Base-by-base conservation (phyloP, 2,797 vertebrate genomes). In the Sebastes jordani region DNA sequence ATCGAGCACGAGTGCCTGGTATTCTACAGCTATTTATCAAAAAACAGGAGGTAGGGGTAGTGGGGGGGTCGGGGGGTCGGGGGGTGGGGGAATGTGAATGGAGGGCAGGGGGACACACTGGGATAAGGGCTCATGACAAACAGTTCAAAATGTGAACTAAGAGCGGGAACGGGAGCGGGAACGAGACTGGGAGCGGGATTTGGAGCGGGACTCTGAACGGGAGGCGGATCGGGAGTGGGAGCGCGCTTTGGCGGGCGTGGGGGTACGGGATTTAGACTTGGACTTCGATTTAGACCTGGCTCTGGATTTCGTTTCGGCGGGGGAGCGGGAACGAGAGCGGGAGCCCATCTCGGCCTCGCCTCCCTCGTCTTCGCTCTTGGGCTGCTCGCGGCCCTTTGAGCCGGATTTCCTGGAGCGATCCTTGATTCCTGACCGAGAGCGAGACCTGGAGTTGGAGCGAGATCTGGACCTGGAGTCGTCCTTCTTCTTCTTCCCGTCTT, bases 181-280 rank as follows among this genome's bases (percentile, higher is more conserved):
- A 18, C 92, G 92, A 61, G 94, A 95, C 16, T 32, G 86, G 54
- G 93, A 95, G 22, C 86, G 89, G 70, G 94, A 95, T 60, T 89
- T 88, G 65, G 93, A 94, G 67, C 90, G 93, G 29, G 95, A 95
- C 60, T 91, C 89, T 3, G 95, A 95, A 1, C 92, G 94, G 22
- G 97, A 97, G 64, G 90, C 94, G 7, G 97, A 98, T 38, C 96
- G 94, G 18, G 97, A 97, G 55, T 85, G 95, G 14, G 97, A 97
- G 55, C 85, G 95, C 13, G 97, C 96, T 60, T 76, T 95, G 1
- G 94, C 96, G 4, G 96, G 96, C 14, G 97, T 96, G 10, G 94
- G 95, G 67, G 97, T 97, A 22, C 93, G 89, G 1, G 97, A 97
- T 69, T 96, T 96, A 65, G 97, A 97, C 54, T 96, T 97, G 70